These are phyloP conservation scores for Cybosia mesomella DNA, from an alignment of 2,888 invertebrate species.

Conservation along the genomic window DNA sequence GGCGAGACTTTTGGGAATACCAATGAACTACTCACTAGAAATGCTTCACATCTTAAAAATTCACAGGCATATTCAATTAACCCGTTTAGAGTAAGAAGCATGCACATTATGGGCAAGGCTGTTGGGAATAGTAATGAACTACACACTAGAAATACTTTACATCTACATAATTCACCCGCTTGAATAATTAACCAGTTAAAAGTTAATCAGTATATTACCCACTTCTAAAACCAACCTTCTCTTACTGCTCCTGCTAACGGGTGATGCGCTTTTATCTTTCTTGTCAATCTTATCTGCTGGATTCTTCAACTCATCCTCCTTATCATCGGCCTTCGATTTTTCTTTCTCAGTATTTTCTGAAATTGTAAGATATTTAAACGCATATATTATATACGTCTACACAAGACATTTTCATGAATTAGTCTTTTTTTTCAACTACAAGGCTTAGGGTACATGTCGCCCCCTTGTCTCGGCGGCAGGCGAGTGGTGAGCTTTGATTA, in stretches of 20 bases:
- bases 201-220: not conserved
- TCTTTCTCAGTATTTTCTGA: slow-evolving; percentile 63
- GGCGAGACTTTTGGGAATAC: no score
- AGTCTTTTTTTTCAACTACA: not conserved
- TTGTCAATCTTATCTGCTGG: slow-evolving; percentile 69
- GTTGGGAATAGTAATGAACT: not conserved
- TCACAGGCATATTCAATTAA: no score
- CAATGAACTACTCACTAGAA: no score
- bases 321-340: slow-evolving; percentile 68
- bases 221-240: slow-evolving; percentile 68
- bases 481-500: no score
- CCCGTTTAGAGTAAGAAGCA: no score
- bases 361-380: slow-evolving; percentile 24
- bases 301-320: slow-evolving; percentile 58
- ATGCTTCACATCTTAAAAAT: no score
- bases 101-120: not conserved
- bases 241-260: slow-evolving; percentile 67
- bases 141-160: no score
- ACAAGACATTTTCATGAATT: not conserved
- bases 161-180: not conserved
- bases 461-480: no score
- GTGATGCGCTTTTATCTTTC: slow-evolving; percentile 45
- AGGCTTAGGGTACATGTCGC: no score
- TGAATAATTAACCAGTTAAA: not conserved
- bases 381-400: not conserved